Evolutionary conservation across 2,888 invertebrate species (phyloP), one percentile per base, ranked within the genome.

Genomic region (Sinopyrophorus schimmeli): DNA sequence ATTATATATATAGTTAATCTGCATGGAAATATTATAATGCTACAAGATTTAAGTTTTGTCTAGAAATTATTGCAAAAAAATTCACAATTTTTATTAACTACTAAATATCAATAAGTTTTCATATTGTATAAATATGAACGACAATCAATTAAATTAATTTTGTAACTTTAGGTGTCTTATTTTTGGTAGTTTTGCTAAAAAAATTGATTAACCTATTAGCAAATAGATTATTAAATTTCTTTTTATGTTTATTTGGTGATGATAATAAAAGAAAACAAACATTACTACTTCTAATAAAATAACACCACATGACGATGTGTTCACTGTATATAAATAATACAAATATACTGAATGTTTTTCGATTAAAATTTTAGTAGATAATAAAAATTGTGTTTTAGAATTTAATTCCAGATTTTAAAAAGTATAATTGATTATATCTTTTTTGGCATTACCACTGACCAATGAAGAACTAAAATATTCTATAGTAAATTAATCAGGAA

Each of bases 381-480:
- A 58, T 62, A 58, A 58, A 58, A 53, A 59, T 59, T 61, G 59
- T 60, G 61, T 57, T 59, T 58, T 44, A 48, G 50, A 16, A 10
- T 41, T 32, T 50, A 54, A 55, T 48, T 53, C 59, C 54, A 57
- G 60, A 57, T 55, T 61, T 55, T 61, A 58, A 54, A 46, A 21
- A 60, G 61, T 53, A 57, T 59, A 54, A 60, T 60, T 63, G 65
- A 63, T 65, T 65, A 55, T 58, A 57, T 55, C 60, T 40, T 55
- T 52, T 57, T 58, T 62, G 61, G 62, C 60, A 59, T 60, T 60
- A 63, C 63, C 65, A 68, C 68, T 58, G 70, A 70, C 70, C 70
- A 70, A 70, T 67, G 64, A 65, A 57, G 58, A 63, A 62, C 63
- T 58, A 61, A 60, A 59, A 58, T 47, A 50, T 46, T 42, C 23